Base-by-base conservation (phyloP, 2,888 invertebrate genomes). In the Tachystola acroxantha region DNA sequence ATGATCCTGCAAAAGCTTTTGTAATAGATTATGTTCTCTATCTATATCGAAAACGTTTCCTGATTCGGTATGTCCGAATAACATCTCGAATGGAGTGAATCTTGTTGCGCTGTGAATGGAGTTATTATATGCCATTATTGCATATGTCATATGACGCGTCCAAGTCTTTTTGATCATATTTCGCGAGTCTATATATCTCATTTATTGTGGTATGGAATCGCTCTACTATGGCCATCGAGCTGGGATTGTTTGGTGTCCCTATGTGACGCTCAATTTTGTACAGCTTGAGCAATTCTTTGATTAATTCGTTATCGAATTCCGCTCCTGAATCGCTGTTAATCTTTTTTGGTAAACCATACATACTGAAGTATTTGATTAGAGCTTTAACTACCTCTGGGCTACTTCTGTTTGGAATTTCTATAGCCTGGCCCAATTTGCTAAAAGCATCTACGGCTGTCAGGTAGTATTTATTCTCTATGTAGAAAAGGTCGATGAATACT, bases 231-330 rank as follows among this genome's bases (percentile, higher is more conserved):
- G n/a, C n/a, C n/a, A n/a, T n/a, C n/a, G n/a, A n/a, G n/a, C n/a
- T n/a, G n/a, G n/a, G n/a, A n/a, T n/a, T n/a, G 19, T 51, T 40
- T 0, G 53, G 45, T 1, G 53, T 57, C 0, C 50, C 39, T 7
- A 50, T 46, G 9, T 57, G 51, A 14, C 56, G 32, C 0, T 56
- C 34, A 4, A 54, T 45, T 45, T 54, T 57, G 31, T 54, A 39
- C 4, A 55, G 40, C 0, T 1, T 7, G 30, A 49, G 12, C 0
- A 35, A 22, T 39, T 54, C 50, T 33, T 46, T 49, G 11, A 49
- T 13, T 13, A 53, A n/a, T 0, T 32, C 28, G 20, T 58, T 62
- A 10, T 59, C 59, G 22, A 57, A 64, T 50, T 63, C 57, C 0
- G 50, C 24, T 1, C 56, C 57, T 0, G 57, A 41, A 14, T 61